Evolutionary conservation across 2,888 invertebrate genomes (phyloP), one percentile per base, ranked within the genome.

Genomic region (Choristoneura rosaceana): DNA sequence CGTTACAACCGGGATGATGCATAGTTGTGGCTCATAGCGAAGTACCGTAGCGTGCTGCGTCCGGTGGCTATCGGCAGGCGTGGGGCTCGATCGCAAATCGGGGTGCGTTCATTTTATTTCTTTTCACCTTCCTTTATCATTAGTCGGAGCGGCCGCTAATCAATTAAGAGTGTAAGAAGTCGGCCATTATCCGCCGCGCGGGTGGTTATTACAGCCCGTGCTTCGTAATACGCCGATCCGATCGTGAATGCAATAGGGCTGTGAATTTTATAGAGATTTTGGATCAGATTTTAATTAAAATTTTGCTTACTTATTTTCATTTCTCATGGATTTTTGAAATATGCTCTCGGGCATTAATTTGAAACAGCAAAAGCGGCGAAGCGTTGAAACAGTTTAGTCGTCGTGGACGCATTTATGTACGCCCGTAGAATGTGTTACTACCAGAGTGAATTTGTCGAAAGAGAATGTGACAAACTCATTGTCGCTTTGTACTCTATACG

Each of bases 151-250:
- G 90, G 92, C 94, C 94, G 94, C 94, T 94, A 94, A 94, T 94
- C 94, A 94, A 94, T 94, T 94, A 94, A 94, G 93, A 93, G 92
- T 90, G 91, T 93, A 93, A 93, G 93, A 92, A 93, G 93, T 93
- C 91, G 88, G 90, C 92, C 89, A 93, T 94, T 94, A 94, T 91
- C 89, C 89, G 88, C 85, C 87, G 90, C 87, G 87, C 91, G 93
- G 90, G 91, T 89, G 90, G 93, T 93, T 93, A 94, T 94, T 94
- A 94, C 90, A 87, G 89, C 83, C 88, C 83, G 84, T 86, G 89
- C 90, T 87, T 88, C 89, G 90, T 91, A 93, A 93, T 91, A 92
- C 89, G 88, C 85, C 92, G 91, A 91, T 92, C 86, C 85, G 90
- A 93, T 93, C 94, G 93, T 92, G 92, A 91, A 92, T 83, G 88